phyloP scores from a whole-genome alignment of 2,797 vertebrate species.

The Loriculus beryllinus region DNA sequence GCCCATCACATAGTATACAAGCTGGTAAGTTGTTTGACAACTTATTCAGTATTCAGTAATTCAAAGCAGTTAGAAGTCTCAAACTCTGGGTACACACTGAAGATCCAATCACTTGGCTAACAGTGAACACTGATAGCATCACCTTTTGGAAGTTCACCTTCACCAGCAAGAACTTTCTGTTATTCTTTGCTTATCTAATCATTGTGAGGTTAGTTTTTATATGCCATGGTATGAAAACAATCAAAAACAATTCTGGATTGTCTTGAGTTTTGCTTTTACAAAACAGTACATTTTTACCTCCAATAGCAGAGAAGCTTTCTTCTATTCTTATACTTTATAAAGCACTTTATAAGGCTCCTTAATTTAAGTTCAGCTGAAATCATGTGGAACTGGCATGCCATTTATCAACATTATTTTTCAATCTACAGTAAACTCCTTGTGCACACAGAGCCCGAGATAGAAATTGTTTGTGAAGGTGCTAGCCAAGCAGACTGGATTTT shows the following conservation, averaged over 20 bases:
- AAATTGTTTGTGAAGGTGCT: background rate
- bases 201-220: background rate
- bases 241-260: background rate
- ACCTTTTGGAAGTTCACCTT: background rate
- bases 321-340: background rate
- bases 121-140: background rate
- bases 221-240: background rate
- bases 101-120: background rate
- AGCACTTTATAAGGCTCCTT: background rate
- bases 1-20: background rate
- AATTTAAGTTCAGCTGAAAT: background rate
- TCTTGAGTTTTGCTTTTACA: background rate
- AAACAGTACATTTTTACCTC: background rate
- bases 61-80: background rate
- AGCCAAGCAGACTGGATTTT: background rate
- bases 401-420: constrained; percentile 14
- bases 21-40: background rate
- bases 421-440: background rate
- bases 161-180: background rate
- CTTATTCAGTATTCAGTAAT: background rate
- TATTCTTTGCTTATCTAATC: background rate
- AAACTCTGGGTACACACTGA: background rate
- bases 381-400: background rate
- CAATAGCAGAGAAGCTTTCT: background rate
- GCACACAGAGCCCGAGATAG: background rate